Percentiles rank a stretch among this genome's conserved stretches.
These are phyloP conservation scores for Drosophila teissieri DNA, from an alignment of 1,140 invertebrate genomes.

Conservation along the genomic window DNA sequence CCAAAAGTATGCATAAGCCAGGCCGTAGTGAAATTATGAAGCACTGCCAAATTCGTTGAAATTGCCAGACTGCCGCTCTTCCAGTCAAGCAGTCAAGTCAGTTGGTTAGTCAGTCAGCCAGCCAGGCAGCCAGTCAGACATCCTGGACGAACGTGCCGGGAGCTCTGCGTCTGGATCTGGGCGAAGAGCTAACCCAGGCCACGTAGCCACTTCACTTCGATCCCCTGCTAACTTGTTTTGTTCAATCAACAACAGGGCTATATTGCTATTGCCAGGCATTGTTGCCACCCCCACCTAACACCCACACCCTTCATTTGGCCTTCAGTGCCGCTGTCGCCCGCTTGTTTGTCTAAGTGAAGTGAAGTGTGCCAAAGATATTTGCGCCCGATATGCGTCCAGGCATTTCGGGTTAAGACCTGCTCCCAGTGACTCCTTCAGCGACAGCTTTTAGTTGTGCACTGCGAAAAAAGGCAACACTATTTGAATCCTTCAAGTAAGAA, in stretches of 20 bases:
- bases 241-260: constrained; percentile 78
- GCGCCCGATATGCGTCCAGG: constrained; percentile 67
- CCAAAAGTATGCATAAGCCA: constrained; percentile 49
- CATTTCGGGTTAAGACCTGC: constrained; percentile 53
- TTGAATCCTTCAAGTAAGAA: background rate
- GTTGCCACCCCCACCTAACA: background rate
- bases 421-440: background rate
- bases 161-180: background rate
- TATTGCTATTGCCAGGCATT: constrained; percentile 40
- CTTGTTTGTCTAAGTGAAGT: constrained; percentile 74
- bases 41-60: constrained; percentile 53
- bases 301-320: background rate
- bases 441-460: constrained; percentile 13
- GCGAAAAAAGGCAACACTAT: background rate
- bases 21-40: constrained; percentile 62
- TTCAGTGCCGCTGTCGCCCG: constrained; percentile 29
- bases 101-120: constrained; percentile 1
- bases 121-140: constrained; percentile 15
- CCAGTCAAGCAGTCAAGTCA: constrained; percentile 12
- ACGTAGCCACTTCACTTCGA: constrained; percentile 53
- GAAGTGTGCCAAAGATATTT: constrained; percentile 78
- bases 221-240: constrained; percentile 61
- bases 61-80: constrained; percentile 26
- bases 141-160: constrained; percentile 46
- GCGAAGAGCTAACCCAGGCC: constrained; percentile 40